Conservation (phyloP, 2,888 invertebrate genomes). For the Leptinotarsa tumamoca region DNA sequence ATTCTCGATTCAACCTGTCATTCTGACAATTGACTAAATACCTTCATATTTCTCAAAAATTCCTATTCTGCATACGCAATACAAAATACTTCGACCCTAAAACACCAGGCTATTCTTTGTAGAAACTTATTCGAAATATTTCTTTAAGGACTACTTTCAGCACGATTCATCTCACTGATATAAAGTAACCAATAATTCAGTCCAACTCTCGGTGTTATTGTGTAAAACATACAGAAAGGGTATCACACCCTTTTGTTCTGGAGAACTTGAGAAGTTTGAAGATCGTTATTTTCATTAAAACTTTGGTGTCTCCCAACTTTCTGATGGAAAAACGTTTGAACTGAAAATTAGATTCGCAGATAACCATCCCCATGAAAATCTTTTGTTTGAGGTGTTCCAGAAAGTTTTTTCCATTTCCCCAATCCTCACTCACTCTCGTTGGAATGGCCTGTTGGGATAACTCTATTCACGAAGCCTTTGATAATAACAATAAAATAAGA, state of each 20-base stretch:
- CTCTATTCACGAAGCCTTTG: no score
- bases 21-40: no score
- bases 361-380: constrained; percentile 14
- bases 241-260: constrained; percentile 5
- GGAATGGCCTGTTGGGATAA: background rate
- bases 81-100: no score
- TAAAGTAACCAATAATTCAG: constrained; percentile 3
- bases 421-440: background rate
- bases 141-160: no score
- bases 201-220: constrained; percentile 30
- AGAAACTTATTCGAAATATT: no score
- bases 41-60: no score
- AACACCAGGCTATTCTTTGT: no score
- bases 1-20: no score
- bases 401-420: constrained; percentile 15
- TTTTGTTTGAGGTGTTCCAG: constrained; percentile 21
- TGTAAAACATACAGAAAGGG: constrained; percentile 30
- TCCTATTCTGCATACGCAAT: no score
- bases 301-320: constrained; percentile 16
- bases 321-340: constrained; percentile 26
- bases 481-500: no score
- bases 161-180: background rate
- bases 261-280: background rate
- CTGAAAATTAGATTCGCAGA: constrained; percentile 27
- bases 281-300: constrained; percentile 28